These are phyloP conservation scores for Oxyscelio sp. DNA, from an alignment of 2,888 invertebrate genomes.

Conservation along the genomic window DNA sequence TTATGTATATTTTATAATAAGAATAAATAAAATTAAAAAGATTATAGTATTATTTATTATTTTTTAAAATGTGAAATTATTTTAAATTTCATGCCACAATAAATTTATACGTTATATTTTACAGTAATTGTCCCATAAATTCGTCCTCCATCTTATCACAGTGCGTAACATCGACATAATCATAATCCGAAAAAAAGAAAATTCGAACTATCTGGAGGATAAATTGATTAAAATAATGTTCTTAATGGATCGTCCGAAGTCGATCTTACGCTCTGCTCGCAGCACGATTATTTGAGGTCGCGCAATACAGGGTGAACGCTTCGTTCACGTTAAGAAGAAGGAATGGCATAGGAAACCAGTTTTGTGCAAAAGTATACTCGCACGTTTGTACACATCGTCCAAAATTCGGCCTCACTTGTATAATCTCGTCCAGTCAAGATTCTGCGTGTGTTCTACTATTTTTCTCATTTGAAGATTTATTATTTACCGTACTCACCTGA, in stretches of 20 bases:
- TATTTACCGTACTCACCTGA: constrained; percentile 49
- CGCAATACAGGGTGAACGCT: constrained; percentile 74
- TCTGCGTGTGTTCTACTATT: constrained; percentile 82
- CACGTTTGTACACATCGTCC: constrained; percentile 72
- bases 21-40: too few relatives aligned
- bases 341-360: constrained; percentile 83
- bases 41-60: too few relatives aligned
- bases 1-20: too few relatives aligned
- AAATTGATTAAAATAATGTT: constrained; percentile 40
- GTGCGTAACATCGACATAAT: background rate
- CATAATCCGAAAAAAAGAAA: background rate
- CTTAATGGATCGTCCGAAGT: constrained; percentile 53
- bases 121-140: too few relatives aligned
- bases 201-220: background rate
- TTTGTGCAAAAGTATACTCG: constrained; percentile 78
- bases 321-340: constrained; percentile 75
- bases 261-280: constrained; percentile 65
- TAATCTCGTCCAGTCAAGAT: constrained; percentile 76
- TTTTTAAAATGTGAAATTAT: too few relatives aligned
- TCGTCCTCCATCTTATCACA: background rate
- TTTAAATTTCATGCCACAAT: too few relatives aligned
- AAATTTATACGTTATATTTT: too few relatives aligned
- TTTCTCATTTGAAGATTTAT: constrained; percentile 76
- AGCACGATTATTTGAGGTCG: constrained; percentile 70
- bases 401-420: constrained; percentile 72